Percentiles rank a stretch among this genome's conserved stretches.
phyloP scores from a whole-genome alignment of 2,888 invertebrate species.

The Amiota communis region DNA sequence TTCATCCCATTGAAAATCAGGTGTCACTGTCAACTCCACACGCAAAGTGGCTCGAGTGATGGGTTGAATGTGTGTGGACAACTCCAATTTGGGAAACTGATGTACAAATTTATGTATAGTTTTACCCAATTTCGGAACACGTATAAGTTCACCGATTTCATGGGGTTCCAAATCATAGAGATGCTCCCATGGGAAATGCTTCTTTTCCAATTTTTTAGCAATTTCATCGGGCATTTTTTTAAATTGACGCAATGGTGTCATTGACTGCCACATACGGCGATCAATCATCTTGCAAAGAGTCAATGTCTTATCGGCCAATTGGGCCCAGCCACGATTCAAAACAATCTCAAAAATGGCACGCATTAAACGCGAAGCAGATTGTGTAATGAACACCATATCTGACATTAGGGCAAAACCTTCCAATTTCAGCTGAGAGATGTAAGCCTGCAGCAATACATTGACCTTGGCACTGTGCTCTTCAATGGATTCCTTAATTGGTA shows the following conservation, averaged over 20 bases:
- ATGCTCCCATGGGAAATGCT: constrained; percentile 94
- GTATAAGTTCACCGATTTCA: constrained; percentile 90
- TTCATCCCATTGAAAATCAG: constrained; percentile 99
- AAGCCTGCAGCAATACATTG: constrained; percentile 95
- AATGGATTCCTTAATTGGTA: constrained; percentile 98
- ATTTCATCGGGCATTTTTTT: constrained; percentile 98
- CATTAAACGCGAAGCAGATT: constrained; percentile 95
- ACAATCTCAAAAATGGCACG: constrained; percentile 99
- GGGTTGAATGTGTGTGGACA: constrained; percentile 98
- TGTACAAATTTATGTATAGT: constrained; percentile 91
- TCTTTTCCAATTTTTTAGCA: constrained; percentile 98
- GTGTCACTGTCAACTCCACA: constrained; percentile 97
- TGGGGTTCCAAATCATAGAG: constrained; percentile 97
- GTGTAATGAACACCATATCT: constrained; percentile 99
- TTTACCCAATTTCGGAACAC: constrained; percentile 78
- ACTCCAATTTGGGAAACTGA: constrained; percentile 96
- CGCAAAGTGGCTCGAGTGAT: constrained; percentile 94
- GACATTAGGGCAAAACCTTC: constrained; percentile 99
- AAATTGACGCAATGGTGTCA: constrained; percentile 98
- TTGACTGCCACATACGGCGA: constrained; percentile 99
- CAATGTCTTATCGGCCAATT: constrained; percentile 95
- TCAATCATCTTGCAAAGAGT: constrained; percentile 99
- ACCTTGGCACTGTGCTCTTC: constrained; percentile 97
- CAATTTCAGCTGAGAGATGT: constrained; percentile 97
- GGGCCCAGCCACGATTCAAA: constrained; percentile 94